Base-by-base conservation (phyloP, 1,140 invertebrate genomes). In the Caenorhabditis inopinata region DNA sequence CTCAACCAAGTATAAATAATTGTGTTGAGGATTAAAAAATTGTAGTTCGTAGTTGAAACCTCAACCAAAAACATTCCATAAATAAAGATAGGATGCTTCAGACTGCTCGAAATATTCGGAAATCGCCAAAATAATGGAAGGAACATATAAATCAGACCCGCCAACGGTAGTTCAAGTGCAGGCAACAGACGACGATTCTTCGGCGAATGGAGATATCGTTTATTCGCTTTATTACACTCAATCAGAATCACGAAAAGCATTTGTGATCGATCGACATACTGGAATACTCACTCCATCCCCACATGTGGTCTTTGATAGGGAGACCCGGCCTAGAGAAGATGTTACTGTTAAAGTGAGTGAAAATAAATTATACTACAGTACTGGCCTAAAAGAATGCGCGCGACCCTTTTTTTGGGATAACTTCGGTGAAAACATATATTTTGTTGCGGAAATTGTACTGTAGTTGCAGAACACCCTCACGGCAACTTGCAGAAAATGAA, bases 191-290 rank as follows among this genome's bases (percentile, higher is more conserved):
- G 78, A 88, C 21, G 86, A 87, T 73, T 83, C 83, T 23, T 74
- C 75, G 14, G 48, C 79, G 0, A 87, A 88, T 49, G 87, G 87
- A 12, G 79, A 87, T 35, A 87, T 87, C 25, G 81, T 85, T 2
- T 87, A 87, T 74, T 87, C 85, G 0, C 68, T 87, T 9, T 87
- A 87, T 53, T 88, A 88, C 83, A 74, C 84, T 0, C 76, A 84
- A 35, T 51, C 76, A 5, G 87, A 87, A 76, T 78, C 78, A n/a
- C 78, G 86, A 48, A 85, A 87, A 73, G 85, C 87, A 48, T 87
- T 87, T 58, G 79, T 85, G 3, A 87, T 87, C 21, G 85, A 87
- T 73, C 14, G 82, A 12, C 78, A 79, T 25, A 88, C 84, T 16
- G 86, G 86, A 35, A 83, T 85, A 47, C 68, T 87, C 4, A 68